Percentiles rank a stretch among this genome's conserved stretches.
These are phyloP conservation scores for Excalfactoria chinensis DNA, from an alignment of 2,113 vertebrate genomes.

Conservation along the genomic window DNA sequence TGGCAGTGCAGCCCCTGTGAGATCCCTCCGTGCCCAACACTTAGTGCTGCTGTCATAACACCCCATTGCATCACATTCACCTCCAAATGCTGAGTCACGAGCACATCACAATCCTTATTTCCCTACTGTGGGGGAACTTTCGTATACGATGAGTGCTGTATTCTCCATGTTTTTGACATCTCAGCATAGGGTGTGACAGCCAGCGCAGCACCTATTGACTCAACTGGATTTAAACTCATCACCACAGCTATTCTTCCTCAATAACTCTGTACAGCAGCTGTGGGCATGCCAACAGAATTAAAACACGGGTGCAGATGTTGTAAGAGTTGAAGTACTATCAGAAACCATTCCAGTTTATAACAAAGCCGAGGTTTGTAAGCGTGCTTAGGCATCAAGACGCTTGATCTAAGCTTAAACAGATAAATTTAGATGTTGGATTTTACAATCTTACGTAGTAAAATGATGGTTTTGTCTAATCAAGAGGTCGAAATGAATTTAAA, in stretches of 20 bases:
- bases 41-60: rapidly evolving
- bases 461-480: slow-evolving; percentile 18
- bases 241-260: not conserved
- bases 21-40: rapidly evolving
- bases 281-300: not conserved
- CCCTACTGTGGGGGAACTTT: not conserved
- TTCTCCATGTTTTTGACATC: not conserved
- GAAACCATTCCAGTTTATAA: not conserved
- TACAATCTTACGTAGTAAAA: not conserved
- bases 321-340: not conserved
- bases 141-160: rapidly evolving
- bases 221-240: not conserved
- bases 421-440: not conserved
- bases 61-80: rapidly evolving
- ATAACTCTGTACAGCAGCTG: not conserved
- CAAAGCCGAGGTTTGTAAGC: not conserved
- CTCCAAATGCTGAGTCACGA: rapidly evolving
- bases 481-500: slow-evolving; percentile 33
- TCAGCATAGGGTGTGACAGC: rapidly evolving
- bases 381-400: not conserved
- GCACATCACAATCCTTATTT: not conserved
- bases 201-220: not conserved
- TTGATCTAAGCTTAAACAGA: not conserved
- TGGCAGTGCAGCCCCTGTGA: rapidly evolving
- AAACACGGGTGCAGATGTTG: not conserved